Percentiles rank a stretch among this genome's conserved stretches.
Evolutionary conservation across 1,140 invertebrate genomes (phyloP).

Genomic region (Drosophila malerkotliana): DNA sequence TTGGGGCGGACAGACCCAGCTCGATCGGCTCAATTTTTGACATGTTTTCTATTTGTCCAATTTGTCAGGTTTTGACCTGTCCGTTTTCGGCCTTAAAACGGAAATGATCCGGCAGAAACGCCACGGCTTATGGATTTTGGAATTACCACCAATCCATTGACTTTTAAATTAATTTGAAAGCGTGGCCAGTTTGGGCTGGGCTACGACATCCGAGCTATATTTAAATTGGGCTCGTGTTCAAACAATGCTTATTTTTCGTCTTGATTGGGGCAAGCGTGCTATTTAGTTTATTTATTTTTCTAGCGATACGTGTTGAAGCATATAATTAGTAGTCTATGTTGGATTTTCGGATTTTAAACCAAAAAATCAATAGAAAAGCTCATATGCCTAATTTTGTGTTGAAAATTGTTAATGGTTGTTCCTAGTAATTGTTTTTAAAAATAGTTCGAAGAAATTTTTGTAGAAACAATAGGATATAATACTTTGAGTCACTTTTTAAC

Average conservation of each 20-base stretch:
- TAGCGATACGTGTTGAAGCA: constrained; percentile 30
- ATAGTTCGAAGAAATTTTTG: too few species aligned
- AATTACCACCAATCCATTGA: constrained; percentile 5
- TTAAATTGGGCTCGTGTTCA: constrained; percentile 76
- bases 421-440: too few species aligned
- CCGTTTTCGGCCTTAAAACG: constrained; percentile 42
- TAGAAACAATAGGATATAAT: too few species aligned
- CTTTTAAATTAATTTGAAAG: constrained; percentile 36
- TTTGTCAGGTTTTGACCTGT: constrained; percentile 65
- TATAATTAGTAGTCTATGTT: constrained; percentile 20
- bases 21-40: constrained; percentile 70
- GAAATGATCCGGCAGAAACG: constrained; percentile 69
- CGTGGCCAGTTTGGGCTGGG: constrained; percentile 47
- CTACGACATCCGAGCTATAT: constrained; percentile 5
- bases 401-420: too few species aligned
- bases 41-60: constrained; percentile 82
- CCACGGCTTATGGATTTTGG: constrained; percentile 37
- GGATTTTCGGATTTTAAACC: too few species aligned
- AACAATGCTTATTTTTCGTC: constrained; percentile 61
- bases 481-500: too few species aligned
- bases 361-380: background rate
- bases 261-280: constrained; percentile 46
- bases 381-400: too few species aligned
- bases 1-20: constrained; percentile 48
- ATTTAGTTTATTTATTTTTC: constrained; percentile 33